A percentile compares a stretch with the other conserved stretches of the same genome.
These are phyloP conservation scores for Hylaeus anthracinus DNA, from an alignment of 1,140 invertebrate genomes.

Conservation along the genomic window DNA sequence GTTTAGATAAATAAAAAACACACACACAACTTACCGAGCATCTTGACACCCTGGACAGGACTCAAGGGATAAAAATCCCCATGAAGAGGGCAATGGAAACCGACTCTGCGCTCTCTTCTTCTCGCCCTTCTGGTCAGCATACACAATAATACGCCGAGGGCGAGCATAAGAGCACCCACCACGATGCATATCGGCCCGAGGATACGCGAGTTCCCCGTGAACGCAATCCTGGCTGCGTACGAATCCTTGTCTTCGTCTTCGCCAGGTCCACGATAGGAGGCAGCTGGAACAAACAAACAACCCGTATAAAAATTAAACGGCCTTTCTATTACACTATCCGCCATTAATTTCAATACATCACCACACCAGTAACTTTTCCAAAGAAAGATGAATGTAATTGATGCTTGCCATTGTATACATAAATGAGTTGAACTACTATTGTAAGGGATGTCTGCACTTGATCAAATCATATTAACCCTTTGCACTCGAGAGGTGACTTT, in stretches of 20 bases:
- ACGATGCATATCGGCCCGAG: constrained; percentile 87
- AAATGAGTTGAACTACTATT: no score
- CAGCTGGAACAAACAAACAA: constrained; percentile 80
- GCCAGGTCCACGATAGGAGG: constrained; percentile 87
- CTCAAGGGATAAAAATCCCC: constrained; percentile 89
- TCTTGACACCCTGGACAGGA: constrained; percentile 80
- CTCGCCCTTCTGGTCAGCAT: constrained; percentile 85
- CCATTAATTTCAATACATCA: no score
- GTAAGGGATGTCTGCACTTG: no score
- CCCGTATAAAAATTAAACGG: neutral
- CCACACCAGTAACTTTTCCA: neutral
- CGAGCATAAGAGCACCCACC: constrained; percentile 86
- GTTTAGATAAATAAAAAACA: no score
- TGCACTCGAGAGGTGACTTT: no score
- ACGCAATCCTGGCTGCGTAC: constrained; percentile 86
- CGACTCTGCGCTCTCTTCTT: constrained; percentile 84
- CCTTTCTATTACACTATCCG: neutral
- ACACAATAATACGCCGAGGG: constrained; percentile 83
- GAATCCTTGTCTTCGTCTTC: constrained; percentile 86
- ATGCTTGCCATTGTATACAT: no score
- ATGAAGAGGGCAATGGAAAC: constrained; percentile 89
- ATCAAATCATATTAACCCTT: no score
- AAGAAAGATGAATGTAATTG: no score
- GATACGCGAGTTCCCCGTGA: constrained; percentile 87
- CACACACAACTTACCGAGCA: constrained; percentile 70